These are phyloP conservation scores for Etheostoma nigrum DNA, from an alignment of 2,797 vertebrate species.

Conservation along the genomic window DNA sequence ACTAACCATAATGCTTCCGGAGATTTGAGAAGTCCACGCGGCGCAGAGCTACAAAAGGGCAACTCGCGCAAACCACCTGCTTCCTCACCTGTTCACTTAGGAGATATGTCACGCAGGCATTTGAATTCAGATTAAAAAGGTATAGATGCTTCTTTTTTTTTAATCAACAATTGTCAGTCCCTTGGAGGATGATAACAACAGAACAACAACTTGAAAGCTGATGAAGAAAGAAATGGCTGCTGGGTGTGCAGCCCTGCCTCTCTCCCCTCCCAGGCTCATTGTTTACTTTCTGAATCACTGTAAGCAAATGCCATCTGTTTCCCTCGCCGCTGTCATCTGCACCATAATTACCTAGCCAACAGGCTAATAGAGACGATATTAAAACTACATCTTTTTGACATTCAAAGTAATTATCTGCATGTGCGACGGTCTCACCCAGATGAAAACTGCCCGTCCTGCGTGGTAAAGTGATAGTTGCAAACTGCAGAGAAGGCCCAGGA, in stretches of 20 bases:
- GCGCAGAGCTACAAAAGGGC: constrained; percentile 46
- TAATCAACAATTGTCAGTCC: constrained; percentile 54
- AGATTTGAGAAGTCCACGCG: constrained; percentile 31
- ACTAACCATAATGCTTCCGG: constrained; percentile 24
- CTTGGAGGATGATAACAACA: constrained; percentile 40
- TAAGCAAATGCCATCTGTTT: constrained; percentile 99
- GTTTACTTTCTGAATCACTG: constrained; percentile 97
- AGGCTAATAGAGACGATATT: constrained; percentile 99
- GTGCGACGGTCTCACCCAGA: constrained; percentile 89
- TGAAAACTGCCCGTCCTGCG: constrained; percentile 71
- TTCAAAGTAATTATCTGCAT: constrained; percentile 97
- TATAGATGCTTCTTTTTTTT: constrained; percentile 14
- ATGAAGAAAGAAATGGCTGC: constrained; percentile 45
- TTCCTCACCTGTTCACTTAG: constrained; percentile 64
- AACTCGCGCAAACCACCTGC: constrained; percentile 61
- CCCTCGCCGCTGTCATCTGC: constrained; percentile 94
- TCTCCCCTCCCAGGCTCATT: constrained; percentile 88
- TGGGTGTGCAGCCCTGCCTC: constrained; percentile 75
- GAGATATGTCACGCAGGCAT: constrained; percentile 2
- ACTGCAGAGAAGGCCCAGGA: constrained; percentile 28
- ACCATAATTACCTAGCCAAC: constrained; percentile 99
- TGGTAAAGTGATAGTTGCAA: constrained; percentile 55
- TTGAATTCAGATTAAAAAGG: constrained; percentile 48
- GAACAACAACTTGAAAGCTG: constrained; percentile 41
- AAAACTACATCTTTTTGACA: constrained; percentile 99